phyloP scores from a whole-genome alignment of 2,888 invertebrate species.

The Mimas tiliae region DNA sequence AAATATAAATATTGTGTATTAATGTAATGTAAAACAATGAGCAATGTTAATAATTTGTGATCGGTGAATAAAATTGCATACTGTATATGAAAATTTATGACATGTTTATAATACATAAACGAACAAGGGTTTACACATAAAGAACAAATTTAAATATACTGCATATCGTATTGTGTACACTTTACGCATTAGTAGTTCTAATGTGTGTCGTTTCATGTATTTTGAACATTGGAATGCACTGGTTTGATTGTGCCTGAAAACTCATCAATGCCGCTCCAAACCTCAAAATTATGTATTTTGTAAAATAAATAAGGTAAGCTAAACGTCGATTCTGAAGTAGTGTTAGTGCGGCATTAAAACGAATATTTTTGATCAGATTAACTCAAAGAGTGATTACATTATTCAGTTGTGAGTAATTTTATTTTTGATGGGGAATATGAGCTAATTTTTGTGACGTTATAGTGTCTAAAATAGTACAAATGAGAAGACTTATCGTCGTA shows the following conservation, averaged over 20 bases:
- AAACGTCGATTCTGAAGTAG: conserved; percentile 69
- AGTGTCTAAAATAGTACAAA: conserved; percentile 86
- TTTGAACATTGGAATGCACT: conserved; percentile 77
- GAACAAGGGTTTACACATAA: conserved; percentile 37
- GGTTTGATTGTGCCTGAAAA: conserved; percentile 83
- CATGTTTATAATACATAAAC: conserved; percentile 73
- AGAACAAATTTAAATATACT: conserved; percentile 16
- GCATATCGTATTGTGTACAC: conserved; percentile 24
- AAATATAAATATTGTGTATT: conserved; percentile 27
- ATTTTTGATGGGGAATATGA: conserved; percentile 78
- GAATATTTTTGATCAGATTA: conserved; percentile 62
- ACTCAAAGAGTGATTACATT: conserved; percentile 82
- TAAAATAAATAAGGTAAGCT: conserved; percentile 68
- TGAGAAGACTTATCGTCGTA: conserved; percentile 86
- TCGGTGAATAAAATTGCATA: conserved; percentile 58
- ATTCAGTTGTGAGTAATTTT: conserved; percentile 81
- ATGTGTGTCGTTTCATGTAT: conserved; percentile 66
- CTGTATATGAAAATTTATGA: conserved; percentile 64
- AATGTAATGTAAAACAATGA: conserved; percentile 46
- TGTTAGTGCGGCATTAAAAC: conserved; percentile 64
- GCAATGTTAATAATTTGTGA: conserved; percentile 68
- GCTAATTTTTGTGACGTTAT: conserved; percentile 82
- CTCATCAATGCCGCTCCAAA: conserved; percentile 83
- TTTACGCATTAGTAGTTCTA: conserved; percentile 1
- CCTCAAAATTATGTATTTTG: conserved; percentile 80